Percentiles rank a stretch among this genome's conserved stretches.
phyloP scores from a whole-genome alignment of 1,140 invertebrate genomes.

The Drosophila mauritiana region DNA sequence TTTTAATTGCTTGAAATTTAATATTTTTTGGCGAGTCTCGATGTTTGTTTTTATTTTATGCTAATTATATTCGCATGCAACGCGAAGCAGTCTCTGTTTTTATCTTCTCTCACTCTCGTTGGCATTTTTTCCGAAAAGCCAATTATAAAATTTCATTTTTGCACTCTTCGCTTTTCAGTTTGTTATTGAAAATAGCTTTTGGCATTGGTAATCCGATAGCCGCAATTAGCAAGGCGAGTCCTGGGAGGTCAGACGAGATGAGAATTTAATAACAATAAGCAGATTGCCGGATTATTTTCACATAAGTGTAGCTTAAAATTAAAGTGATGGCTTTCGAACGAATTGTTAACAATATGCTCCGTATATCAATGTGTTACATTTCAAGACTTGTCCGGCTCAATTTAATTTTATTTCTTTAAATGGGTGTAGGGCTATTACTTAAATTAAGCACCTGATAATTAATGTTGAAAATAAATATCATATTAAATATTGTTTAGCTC shows the following conservation, averaged over 20 bases:
- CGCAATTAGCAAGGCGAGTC: conserved; percentile 60
- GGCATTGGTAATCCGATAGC: conserved; percentile 73
- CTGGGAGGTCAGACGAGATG: conserved; percentile 34
- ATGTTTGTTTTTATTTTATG: conserved; percentile 66
- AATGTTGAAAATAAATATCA: too few species aligned
- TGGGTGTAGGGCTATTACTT: too few species aligned
- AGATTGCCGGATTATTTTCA: conserved; percentile 47
- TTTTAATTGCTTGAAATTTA: conserved; percentile 82
- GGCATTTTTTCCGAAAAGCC: conserved; percentile 58
- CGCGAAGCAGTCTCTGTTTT: conserved; percentile 44
- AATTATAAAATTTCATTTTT: conserved; percentile 80
- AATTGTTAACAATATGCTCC: too few species aligned
- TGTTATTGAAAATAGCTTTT: conserved; percentile 70
- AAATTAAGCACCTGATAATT: too few species aligned
- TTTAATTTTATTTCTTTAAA: too few species aligned
- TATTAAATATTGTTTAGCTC: too few species aligned
- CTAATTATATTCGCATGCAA: conserved; percentile 77
- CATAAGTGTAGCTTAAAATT: conserved; percentile 5
- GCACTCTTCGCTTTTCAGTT: conserved; percentile 57
- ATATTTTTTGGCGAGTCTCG: conserved; percentile 58
- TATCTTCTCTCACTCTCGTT: conserved; percentile 27
- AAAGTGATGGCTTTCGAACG: neutral
- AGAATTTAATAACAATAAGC: conserved; percentile 61
- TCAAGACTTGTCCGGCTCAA: neutral
- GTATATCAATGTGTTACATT: neutral